These are phyloP conservation scores for Actenoides lindsayi DNA, from an alignment of 2,113 vertebrate species.

Conservation along the genomic window DNA sequence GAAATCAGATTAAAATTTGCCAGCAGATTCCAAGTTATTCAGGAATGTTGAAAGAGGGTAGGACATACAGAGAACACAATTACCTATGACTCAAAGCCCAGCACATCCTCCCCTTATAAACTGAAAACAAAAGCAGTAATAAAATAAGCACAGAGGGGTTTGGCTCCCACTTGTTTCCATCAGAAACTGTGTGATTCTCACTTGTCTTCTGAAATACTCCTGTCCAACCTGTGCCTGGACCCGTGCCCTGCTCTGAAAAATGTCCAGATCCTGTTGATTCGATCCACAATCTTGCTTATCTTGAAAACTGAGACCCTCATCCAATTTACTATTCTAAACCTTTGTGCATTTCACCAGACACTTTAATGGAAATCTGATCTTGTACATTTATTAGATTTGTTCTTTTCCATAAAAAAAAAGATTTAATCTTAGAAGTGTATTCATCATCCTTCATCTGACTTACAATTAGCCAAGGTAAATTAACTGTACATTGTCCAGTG, in stretches of 20 bases:
- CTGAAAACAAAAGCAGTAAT: neutral
- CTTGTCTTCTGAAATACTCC: neutral
- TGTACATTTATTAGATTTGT: neutral
- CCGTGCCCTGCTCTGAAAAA: neutral
- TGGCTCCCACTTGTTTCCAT: neutral
- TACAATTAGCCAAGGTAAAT: neutral
- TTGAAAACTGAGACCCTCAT: neutral
- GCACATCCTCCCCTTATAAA: neutral
- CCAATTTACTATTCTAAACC: neutral
- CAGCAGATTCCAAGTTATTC: neutral
- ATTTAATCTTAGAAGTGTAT: neutral
- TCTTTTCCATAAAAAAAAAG: neutral
- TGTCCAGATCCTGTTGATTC: neutral
- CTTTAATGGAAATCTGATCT: neutral
- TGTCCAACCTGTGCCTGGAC: neutral
- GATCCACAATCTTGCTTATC: neutral
- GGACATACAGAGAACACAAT: accelerated
- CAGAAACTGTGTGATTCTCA: neutral
- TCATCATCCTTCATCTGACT: neutral
- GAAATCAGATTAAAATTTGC: neutral
- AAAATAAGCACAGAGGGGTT: neutral
- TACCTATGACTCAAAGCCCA: neutral
- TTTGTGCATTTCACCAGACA: neutral
- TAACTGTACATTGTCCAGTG: neutral
- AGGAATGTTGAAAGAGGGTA: neutral